Percentiles rank a stretch among this genome's conserved stretches.
These are phyloP conservation scores for Caenorhabditis sp. DNA, from an alignment of 2,888 invertebrate genomes.

Conservation along the genomic window DNA sequence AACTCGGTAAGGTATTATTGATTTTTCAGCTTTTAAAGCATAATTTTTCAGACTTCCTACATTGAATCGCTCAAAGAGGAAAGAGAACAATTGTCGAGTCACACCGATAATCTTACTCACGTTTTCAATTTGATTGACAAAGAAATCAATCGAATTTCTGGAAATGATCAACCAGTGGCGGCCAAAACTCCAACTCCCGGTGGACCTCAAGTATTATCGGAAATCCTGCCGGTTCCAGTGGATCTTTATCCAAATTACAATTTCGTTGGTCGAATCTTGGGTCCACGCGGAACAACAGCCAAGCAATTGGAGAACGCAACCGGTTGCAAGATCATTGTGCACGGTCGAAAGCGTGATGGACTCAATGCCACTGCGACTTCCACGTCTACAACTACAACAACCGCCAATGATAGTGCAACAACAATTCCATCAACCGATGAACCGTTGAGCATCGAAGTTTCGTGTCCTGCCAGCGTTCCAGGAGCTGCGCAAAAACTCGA, in stretches of 20 bases:
- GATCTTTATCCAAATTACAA: constrained; percentile 36
- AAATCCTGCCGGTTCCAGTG: constrained; percentile 20
- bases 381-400: no score
- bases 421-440: no score
- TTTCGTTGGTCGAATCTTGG: constrained; percentile 39
- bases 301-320: constrained; percentile 30
- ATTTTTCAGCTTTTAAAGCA: not conserved
- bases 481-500: constrained; percentile 19
- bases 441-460: constrained; percentile 24
- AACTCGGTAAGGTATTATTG: not conserved
- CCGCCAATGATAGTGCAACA: no score
- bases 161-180: not conserved
- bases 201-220: constrained; percentile 9
- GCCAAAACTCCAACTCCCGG: not conserved
- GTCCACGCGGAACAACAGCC: constrained; percentile 40
- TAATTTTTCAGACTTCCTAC: constrained; percentile 9
- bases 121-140: constrained; percentile 33
- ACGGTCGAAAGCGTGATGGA: constrained; percentile 9
- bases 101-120: constrained; percentile 22
- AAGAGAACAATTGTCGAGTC: constrained; percentile 21
- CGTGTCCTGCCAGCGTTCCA: constrained; percentile 17
- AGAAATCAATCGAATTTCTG: constrained; percentile 22
- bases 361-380: not conserved
- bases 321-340: constrained; percentile 33
- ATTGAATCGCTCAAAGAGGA: constrained; percentile 40